Percentiles rank a stretch among this genome's conserved stretches.
Conservation (phyloP, 2,797 vertebrate genomes). For the Poliocrania exsul region DNA sequence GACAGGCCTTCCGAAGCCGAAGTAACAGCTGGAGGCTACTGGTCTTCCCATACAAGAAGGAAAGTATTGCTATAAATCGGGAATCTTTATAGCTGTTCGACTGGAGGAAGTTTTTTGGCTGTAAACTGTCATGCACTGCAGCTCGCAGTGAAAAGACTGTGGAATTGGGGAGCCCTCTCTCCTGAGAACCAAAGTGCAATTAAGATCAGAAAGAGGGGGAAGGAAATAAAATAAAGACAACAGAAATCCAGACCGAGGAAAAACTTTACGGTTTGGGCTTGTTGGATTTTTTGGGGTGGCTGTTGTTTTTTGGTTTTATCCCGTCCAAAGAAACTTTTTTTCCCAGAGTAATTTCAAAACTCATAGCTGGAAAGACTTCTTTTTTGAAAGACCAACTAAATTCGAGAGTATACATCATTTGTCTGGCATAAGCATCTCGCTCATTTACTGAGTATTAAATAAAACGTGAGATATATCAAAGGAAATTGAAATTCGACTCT, state of each 20-base stretch:
- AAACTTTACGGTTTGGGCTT: neutral
- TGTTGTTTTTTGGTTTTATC: neutral
- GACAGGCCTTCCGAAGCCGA: neutral
- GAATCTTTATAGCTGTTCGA: slow-evolving; percentile 51
- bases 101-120: slow-evolving; percentile 71
- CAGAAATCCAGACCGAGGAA: neutral
- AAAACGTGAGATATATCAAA: neutral
- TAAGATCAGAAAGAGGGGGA: slow-evolving; percentile 39
- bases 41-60: neutral
- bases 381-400: neutral
- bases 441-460: neutral
- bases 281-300: neutral
- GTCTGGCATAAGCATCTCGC: neutral
- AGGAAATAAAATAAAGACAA: neutral
- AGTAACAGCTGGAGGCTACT: neutral
- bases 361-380: neutral
- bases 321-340: neutral
- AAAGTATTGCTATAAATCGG: neutral
- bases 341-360: neutral
- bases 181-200: slow-evolving; percentile 48
- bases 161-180: neutral
- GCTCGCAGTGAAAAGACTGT: slow-evolving; percentile 60
- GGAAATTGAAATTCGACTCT: neutral
- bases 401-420: neutral
- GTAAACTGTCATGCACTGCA: slow-evolving; percentile 74